Evolutionary conservation across 1,140 invertebrate genomes (phyloP).

Genomic region (Eumaeus atala): DNA sequence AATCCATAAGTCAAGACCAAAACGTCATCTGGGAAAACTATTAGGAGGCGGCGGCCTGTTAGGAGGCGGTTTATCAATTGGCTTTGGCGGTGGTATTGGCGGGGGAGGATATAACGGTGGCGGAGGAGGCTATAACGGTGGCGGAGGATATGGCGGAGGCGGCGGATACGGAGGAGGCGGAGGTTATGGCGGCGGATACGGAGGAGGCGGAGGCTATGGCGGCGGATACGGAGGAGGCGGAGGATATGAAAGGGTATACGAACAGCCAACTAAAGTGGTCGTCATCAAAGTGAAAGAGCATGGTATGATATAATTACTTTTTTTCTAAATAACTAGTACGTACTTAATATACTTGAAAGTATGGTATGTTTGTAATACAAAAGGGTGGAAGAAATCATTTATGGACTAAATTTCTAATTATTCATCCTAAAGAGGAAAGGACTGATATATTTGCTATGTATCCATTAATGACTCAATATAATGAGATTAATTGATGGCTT

Average conservation of each 20-base stretch:
- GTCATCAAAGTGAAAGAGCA: constrained; percentile 40
- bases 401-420: no score
- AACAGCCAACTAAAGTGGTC: constrained; percentile 36
- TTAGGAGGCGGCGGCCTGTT: constrained; percentile 21
- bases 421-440: no score
- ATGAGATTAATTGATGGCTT: no score
- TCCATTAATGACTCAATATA: no score
- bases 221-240: constrained; percentile 16
- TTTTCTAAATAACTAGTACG: neutral
- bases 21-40: constrained; percentile 28
- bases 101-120: constrained; percentile 25
- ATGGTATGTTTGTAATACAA: no score
- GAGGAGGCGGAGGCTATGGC: constrained; percentile 24
- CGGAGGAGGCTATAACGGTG: constrained; percentile 32
- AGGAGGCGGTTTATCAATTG: constrained; percentile 28
- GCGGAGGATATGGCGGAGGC: no score
- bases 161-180: constrained; percentile 23
- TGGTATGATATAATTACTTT: constrained; percentile 22
- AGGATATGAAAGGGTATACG: constrained; percentile 31
- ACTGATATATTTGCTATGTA: no score
- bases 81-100: constrained; percentile 25
- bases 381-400: no score
- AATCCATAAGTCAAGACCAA: constrained; percentile 37
- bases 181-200: constrained; percentile 23
- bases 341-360: no score